A percentile compares a stretch with the other conserved stretches of the same genome.
These are phyloP conservation scores for Tapera naevia DNA, from an alignment of 2,797 vertebrate species.

Conservation along the genomic window DNA sequence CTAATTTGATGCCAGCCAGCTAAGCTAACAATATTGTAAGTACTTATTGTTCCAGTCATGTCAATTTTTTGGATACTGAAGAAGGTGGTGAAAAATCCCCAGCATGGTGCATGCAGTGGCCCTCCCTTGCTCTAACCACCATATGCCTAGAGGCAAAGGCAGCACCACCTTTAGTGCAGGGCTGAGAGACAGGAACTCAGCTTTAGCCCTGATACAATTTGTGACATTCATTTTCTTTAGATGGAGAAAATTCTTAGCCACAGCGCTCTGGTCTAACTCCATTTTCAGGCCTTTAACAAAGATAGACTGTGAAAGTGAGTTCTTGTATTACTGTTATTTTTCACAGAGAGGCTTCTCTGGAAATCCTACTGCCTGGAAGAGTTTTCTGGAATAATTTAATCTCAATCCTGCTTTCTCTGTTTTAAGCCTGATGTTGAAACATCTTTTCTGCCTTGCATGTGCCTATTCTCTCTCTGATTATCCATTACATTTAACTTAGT, in stretches of 20 bases:
- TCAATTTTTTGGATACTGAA: background rate
- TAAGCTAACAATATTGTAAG: background rate
- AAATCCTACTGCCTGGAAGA: background rate
- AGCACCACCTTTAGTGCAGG: background rate
- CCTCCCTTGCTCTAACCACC: background rate
- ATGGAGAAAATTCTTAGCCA: constrained; percentile 3
- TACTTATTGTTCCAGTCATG: background rate
- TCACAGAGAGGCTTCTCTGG: background rate
- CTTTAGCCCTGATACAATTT: background rate
- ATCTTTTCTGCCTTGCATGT: background rate
- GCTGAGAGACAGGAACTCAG: background rate
- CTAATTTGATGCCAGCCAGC: background rate
- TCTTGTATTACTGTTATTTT: constrained; percentile 25
- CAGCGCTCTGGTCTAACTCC: background rate
- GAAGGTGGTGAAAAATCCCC: background rate
- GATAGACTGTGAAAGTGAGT: constrained; percentile 7
- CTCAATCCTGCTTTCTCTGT: background rate
- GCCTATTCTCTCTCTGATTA: background rate
- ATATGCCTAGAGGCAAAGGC: background rate
- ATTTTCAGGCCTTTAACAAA: constrained; percentile 7
- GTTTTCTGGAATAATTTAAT: background rate
- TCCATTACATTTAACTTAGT: background rate
- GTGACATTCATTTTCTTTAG: constrained; percentile 14
- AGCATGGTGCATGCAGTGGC: rapidly evolving
- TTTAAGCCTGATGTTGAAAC: background rate